Conservation (phyloP, 2,113 vertebrate species). For the Thalassarche chlororhynchos region DNA sequence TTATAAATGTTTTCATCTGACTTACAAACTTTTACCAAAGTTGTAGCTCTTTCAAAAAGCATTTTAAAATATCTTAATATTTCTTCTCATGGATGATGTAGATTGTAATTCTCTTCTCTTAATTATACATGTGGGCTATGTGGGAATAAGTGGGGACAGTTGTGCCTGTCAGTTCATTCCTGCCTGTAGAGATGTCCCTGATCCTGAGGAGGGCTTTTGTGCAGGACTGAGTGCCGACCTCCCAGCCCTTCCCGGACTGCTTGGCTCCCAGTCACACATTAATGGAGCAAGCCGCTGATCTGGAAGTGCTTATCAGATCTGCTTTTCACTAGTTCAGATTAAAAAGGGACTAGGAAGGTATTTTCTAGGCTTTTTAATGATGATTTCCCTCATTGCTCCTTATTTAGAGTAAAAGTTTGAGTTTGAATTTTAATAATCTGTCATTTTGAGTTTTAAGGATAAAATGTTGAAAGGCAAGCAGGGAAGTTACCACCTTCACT, state of each 20-base stretch:
- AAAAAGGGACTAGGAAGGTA: neutral
- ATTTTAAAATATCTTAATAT: neutral
- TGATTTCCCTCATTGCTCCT: neutral
- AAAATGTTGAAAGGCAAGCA: neutral
- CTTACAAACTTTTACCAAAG: neutral
- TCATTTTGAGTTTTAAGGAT: neutral
- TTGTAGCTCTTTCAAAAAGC: neutral
- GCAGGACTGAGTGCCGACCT: neutral
- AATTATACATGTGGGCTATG: neutral
- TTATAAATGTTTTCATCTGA: neutral
- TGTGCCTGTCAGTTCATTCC: neutral
- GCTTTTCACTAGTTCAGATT: neutral
- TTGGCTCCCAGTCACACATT: neutral
- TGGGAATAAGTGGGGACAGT: neutral
- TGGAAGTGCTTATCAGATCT: neutral
- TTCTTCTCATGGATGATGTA: neutral
- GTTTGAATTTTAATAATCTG: neutral
- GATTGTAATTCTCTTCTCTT: neutral
- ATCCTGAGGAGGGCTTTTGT: neutral
- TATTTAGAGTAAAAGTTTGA: neutral
- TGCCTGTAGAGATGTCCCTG: neutral
- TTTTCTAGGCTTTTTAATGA: neutral
- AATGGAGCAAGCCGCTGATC: neutral
- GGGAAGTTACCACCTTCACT: fast-evolving
- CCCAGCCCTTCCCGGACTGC: neutral